Evolutionary conservation across 2,888 invertebrate species (phyloP).

Genomic region (Netelia inedita): DNA sequence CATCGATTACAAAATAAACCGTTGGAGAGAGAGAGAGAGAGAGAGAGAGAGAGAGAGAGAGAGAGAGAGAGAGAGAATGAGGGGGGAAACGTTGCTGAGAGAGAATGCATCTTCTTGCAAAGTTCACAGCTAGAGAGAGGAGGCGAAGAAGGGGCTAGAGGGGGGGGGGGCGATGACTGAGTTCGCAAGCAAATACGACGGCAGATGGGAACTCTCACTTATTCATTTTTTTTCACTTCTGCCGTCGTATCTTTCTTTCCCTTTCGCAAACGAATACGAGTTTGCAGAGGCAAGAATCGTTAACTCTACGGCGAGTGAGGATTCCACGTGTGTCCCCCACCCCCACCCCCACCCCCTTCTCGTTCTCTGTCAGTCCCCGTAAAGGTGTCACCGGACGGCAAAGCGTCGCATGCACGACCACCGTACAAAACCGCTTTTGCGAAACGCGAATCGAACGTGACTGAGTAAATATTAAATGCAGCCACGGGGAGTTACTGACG

Average conservation of each 20-base stretch:
- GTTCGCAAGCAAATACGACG: conserved; percentile 21
- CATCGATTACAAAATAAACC: conserved; percentile 55
- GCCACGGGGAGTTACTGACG: conserved; percentile 8
- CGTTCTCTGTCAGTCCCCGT: neutral
- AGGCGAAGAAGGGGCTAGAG: neutral
- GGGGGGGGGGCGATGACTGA: neutral
- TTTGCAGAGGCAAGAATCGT: neutral
- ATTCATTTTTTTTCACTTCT: conserved; percentile 36
- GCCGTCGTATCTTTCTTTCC: conserved; percentile 14
- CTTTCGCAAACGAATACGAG: neutral
- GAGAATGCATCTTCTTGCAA: neutral
- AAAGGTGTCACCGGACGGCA: neutral
- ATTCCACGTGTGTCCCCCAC: conserved; percentile 4
- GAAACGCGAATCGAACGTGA: conserved; percentile 68
- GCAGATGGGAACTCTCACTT: conserved; percentile 44
- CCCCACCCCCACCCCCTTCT: neutral
- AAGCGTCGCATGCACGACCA: conserved; percentile 29
- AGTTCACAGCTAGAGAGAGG: too few relatives aligned
- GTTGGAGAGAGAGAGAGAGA: neutral
- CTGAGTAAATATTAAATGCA: conserved; percentile 67
- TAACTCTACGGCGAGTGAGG: neutral
- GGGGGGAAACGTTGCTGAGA: neutral
- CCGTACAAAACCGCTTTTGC: conserved; percentile 44
- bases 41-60: neutral
- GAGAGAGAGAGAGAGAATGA: neutral